Conservation (phyloP, 1,140 invertebrate genomes). For the Formica selysi region DNA sequence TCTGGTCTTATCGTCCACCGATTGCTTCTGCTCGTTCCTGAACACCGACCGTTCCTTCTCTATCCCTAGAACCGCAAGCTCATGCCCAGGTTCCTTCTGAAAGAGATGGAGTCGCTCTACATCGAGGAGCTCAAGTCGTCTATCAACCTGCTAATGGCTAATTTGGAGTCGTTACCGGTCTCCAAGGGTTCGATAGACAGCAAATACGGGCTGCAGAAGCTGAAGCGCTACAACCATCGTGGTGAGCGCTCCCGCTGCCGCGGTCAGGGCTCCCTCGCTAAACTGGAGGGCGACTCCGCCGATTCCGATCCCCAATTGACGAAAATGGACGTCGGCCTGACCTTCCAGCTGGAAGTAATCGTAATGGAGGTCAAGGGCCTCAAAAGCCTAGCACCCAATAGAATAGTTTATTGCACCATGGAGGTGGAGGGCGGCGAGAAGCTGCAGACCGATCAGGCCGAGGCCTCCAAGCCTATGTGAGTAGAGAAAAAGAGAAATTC, state of each 20-base stretch:
- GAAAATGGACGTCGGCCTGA: slow-evolving; percentile 98
- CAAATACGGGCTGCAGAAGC: slow-evolving; percentile 97
- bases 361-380: slow-evolving; percentile 99
- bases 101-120: slow-evolving; percentile 99
- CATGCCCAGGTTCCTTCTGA: slow-evolving; percentile 99
- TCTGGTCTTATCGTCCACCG: slow-evolving; percentile 11
- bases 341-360: slow-evolving; percentile 97
- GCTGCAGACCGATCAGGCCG: slow-evolving; percentile 99
- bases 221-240: slow-evolving; percentile 97
- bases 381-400: slow-evolving; percentile 97
- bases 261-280: slow-evolving; percentile 95
- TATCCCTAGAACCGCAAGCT: slow-evolving; percentile 95
- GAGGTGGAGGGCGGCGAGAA: slow-evolving; percentile 99
- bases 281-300: slow-evolving; percentile 96
- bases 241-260: slow-evolving; percentile 86
- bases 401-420: slow-evolving; percentile 99
- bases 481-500: slow-evolving; percentile 74
- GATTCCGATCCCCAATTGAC: slow-evolving; percentile 96
- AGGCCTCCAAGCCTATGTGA: slow-evolving; percentile 99
- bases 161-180: slow-evolving; percentile 99
- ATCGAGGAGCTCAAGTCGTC: slow-evolving; percentile 99
- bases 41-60: slow-evolving; percentile 57
- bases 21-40: slow-evolving; percentile 50
- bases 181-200: slow-evolving; percentile 99
- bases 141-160: slow-evolving; percentile 99